Evolutionary conservation across 2,888 invertebrate genomes (phyloP).

Genomic region (Calliphora vomitoria): DNA sequence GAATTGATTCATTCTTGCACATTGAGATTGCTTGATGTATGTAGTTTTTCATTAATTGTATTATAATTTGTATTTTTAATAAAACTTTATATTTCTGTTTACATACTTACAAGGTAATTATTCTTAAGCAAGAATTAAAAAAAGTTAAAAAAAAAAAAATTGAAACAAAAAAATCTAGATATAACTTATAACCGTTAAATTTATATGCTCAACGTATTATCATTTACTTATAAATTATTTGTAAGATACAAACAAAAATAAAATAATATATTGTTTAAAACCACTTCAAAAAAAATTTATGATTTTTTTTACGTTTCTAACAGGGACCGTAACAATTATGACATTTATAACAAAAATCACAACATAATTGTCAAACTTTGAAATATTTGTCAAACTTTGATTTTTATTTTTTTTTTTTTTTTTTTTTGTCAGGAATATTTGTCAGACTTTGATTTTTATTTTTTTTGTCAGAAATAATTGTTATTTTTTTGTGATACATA

Average conservation of each 20-base stretch:
- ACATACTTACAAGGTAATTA: neutral
- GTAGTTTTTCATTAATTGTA: conserved; percentile 26
- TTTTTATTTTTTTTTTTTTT: too few species aligned
- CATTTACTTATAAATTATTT: conserved; percentile 35
- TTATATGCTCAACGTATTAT: conserved; percentile 54
- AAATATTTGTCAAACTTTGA: too few species aligned
- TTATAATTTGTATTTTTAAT: conserved; percentile 54
- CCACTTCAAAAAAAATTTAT: conserved; percentile 1
- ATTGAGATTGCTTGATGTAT: neutral
- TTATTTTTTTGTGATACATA: too few species aligned
- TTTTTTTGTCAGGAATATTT: too few species aligned
- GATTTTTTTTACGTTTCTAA: neutral
- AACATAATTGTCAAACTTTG: too few species aligned
- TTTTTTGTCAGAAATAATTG: too few species aligned
- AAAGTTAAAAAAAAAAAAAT: conserved; percentile 19
- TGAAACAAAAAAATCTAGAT: conserved; percentile 5
- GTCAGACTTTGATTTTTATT: too few species aligned
- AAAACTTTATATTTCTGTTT: neutral
- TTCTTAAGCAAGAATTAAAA: conserved; percentile 19
- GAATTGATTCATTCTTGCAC: conserved; percentile 30
- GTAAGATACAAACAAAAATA: conserved; percentile 27
- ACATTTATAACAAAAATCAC: too few species aligned
- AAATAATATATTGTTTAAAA: conserved; percentile 50
- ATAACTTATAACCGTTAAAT: conserved; percentile 12
- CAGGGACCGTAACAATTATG: too few species aligned